These are phyloP conservation scores for Cnemophilus loriae DNA, from an alignment of 2,113 vertebrate species.

Conservation along the genomic window DNA sequence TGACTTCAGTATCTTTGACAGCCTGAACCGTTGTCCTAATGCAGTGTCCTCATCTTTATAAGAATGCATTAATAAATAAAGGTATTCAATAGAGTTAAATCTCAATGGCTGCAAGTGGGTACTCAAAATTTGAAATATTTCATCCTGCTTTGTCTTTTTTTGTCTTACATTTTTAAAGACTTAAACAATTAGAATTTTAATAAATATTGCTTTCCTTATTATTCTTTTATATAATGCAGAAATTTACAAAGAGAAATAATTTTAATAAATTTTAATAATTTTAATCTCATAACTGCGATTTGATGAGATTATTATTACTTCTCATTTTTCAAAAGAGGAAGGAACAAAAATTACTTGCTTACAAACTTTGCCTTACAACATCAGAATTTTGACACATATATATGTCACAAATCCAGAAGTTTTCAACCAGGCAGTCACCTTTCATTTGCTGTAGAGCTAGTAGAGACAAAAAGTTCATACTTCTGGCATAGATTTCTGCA, in stretches of 20 bases:
- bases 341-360: neutral
- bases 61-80: neutral
- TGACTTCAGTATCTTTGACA: neutral
- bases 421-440: neutral
- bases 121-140: neutral
- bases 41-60: neutral
- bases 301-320: neutral
- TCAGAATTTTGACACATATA: neutral
- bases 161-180: neutral
- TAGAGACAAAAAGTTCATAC: neutral
- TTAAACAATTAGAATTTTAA: neutral
- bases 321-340: neutral
- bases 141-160: neutral
- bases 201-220: neutral
- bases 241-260: neutral
- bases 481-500: neutral
- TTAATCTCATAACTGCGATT: neutral
- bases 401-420: neutral
- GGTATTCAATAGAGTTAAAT: neutral
- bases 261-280: no score
- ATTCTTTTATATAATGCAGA: neutral
- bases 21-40: neutral
- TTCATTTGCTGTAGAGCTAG: neutral
- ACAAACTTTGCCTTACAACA: neutral
- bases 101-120: accelerated